A percentile compares a stretch with the other conserved stretches of the same genome.
phyloP scores from a whole-genome alignment of 2,888 invertebrate species.

The Ceratothoa steindachneri region DNA sequence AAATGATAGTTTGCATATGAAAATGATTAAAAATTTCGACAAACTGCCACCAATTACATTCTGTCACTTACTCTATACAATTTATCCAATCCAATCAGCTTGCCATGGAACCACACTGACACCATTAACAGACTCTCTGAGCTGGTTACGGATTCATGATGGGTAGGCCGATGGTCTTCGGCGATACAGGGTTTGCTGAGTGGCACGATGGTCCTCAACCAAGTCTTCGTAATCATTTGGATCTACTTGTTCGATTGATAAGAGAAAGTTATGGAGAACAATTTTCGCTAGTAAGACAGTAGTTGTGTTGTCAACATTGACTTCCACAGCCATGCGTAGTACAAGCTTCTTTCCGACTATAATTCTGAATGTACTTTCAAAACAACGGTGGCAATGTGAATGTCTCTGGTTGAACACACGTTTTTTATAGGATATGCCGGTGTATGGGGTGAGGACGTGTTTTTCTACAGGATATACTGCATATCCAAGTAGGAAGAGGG shows the following conservation, averaged over 20 bases:
- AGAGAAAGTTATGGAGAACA: conserved; percentile 19
- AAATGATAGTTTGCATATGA: no score
- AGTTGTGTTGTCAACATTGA: background rate
- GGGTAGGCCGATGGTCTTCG: background rate
- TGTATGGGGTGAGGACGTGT: no score
- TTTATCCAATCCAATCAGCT: no score
- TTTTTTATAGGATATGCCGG: no score
- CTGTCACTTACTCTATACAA: no score
- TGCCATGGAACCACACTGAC: conserved; percentile 13
- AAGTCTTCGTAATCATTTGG: conserved; percentile 8
- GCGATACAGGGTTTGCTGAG: no score
- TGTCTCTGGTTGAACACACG: no score
- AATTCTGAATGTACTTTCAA: conserved; percentile 7
- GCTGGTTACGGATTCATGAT: conserved; percentile 17
- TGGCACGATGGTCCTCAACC: background rate
- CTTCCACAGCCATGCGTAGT: conserved; percentile 17
- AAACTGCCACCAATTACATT: background rate
- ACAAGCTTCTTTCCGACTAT: conserved; percentile 15
- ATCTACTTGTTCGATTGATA: conserved; percentile 17
- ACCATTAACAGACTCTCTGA: conserved; percentile 17
- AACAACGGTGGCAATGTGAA: conserved; percentile 2
- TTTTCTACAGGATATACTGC: no score
- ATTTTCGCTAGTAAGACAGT: conserved; percentile 7
- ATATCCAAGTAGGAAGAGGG: no score
- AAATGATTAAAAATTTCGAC: background rate